These are phyloP conservation scores for Oreotrochilus melanogaster DNA, from an alignment of 2,113 vertebrate genomes.

Conservation along the genomic window DNA sequence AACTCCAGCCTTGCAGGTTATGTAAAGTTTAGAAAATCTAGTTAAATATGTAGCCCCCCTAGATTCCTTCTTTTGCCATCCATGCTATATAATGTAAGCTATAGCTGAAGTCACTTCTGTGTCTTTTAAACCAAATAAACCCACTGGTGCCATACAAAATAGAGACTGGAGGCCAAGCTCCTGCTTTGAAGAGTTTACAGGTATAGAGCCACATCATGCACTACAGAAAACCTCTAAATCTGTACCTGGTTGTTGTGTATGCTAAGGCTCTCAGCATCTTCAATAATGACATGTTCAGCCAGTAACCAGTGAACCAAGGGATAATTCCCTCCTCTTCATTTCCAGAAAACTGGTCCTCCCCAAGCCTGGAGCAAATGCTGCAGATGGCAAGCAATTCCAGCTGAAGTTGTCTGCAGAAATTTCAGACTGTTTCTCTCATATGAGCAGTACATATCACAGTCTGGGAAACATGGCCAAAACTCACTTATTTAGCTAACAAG, in stretches of 20 bases:
- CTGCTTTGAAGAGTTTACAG: background rate
- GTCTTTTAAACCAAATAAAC: background rate
- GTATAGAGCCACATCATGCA: background rate
- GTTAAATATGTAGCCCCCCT: accelerated
- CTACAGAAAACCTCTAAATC: background rate
- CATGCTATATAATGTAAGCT: background rate
- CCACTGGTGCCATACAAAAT: background rate
- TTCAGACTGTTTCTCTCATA: background rate
- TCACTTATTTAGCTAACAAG: background rate
- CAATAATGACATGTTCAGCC: background rate
- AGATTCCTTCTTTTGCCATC: background rate
- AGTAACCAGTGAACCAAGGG: background rate
- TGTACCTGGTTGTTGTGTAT: accelerated
- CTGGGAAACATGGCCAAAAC: background rate
- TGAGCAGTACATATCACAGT: background rate
- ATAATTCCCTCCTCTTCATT: background rate
- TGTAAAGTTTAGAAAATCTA: background rate
- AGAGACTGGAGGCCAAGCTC: background rate
- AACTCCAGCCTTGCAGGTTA: background rate
- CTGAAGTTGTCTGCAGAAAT: background rate
- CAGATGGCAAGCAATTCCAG: background rate
- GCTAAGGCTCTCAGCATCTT: background rate
- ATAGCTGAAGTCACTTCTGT: background rate
- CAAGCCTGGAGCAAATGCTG: background rate
- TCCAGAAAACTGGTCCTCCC: background rate